Evolutionary conservation across 2,888 invertebrate genomes (phyloP).

Genomic region (Hybos culiciformis): DNA sequence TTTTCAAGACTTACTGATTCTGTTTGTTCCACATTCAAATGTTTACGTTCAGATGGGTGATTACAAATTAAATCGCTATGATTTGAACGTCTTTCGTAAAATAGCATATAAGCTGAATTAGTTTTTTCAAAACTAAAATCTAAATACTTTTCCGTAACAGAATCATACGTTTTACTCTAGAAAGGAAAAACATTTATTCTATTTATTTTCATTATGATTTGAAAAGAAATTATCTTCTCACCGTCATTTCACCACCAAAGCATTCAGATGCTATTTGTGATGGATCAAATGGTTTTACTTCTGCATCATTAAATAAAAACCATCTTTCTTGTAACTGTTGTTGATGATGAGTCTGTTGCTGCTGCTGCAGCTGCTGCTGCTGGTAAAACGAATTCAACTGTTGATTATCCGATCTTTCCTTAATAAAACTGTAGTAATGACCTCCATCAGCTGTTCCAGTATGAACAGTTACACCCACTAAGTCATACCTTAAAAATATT

Average conservation of each 20-base stretch:
- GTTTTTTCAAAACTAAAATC: slow-evolving; percentile 97
- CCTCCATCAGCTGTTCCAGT: slow-evolving; percentile 97
- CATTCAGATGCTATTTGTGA: slow-evolving; percentile 90
- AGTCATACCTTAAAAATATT: slow-evolving; percentile 44
- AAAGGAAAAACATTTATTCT: slow-evolving; percentile 20
- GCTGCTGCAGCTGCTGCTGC: too few relatives aligned
- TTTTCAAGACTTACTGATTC: background rate
- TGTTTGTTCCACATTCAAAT: background rate
- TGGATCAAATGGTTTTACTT: slow-evolving; percentile 90
- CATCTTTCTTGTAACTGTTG: slow-evolving; percentile 67
- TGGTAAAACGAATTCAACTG: too few relatives aligned
- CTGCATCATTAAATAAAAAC: slow-evolving; percentile 85
- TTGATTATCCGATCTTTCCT: slow-evolving; percentile 57
- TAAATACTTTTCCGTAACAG: slow-evolving; percentile 92
- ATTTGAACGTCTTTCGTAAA: slow-evolving; percentile 67
- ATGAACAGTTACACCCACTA: slow-evolving; percentile 91
- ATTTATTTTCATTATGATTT: slow-evolving; percentile 10
- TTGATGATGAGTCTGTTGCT: slow-evolving; percentile 1
- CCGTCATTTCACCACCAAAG: slow-evolving; percentile 95
- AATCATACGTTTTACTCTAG: slow-evolving; percentile 90
- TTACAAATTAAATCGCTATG: background rate
- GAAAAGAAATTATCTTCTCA: slow-evolving; percentile 27
- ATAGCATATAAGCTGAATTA: slow-evolving; percentile 94
- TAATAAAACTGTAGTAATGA: slow-evolving; percentile 91
- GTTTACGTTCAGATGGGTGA: background rate